Conservation (phyloP, 2,888 invertebrate genomes). For the Ectemnius continuus region DNA sequence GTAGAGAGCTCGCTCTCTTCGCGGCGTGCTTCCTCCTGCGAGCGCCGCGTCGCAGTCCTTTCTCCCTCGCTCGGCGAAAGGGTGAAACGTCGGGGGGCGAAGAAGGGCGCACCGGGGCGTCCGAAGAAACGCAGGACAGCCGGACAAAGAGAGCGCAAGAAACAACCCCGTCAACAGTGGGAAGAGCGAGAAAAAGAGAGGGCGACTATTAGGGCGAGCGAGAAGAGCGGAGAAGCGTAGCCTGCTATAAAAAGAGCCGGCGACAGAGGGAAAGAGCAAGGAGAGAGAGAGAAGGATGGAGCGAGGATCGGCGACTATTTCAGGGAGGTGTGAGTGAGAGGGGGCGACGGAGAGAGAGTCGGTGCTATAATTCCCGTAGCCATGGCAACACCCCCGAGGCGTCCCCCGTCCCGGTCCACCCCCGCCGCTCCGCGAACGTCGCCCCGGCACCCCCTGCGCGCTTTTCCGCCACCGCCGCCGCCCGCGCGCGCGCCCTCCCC, state of each 20-base stretch:
- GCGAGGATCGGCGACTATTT: constrained; percentile 5
- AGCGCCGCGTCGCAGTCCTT: no score
- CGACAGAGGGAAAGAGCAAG: constrained; percentile 7
- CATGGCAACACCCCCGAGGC: constrained; percentile 75
- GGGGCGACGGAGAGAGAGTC: constrained; percentile 48
- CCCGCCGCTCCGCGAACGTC: constrained; percentile 59
- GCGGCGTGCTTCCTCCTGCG: not conserved
- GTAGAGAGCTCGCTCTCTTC: not conserved
- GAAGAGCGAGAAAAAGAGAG: no score
- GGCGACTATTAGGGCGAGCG: not conserved
- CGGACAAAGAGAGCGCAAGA: no score
- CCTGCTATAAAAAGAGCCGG: constrained; percentile 3
- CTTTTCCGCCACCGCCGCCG: constrained; percentile 33
- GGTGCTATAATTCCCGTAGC: constrained; percentile 67
- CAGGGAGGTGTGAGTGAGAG: not conserved
- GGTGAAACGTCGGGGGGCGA: no score
- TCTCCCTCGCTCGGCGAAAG: no score
- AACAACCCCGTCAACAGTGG: no score
- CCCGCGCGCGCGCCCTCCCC: constrained; percentile 61
- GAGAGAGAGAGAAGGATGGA: not conserved
- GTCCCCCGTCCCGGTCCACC: constrained; percentile 68
- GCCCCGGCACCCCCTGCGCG: constrained; percentile 16
- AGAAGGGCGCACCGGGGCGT: no score
- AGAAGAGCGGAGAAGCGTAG: constrained; percentile 18
- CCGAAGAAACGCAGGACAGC: no score